Conservation (phyloP, 2,113 vertebrate species). For the Eulemur macaco region DNA sequence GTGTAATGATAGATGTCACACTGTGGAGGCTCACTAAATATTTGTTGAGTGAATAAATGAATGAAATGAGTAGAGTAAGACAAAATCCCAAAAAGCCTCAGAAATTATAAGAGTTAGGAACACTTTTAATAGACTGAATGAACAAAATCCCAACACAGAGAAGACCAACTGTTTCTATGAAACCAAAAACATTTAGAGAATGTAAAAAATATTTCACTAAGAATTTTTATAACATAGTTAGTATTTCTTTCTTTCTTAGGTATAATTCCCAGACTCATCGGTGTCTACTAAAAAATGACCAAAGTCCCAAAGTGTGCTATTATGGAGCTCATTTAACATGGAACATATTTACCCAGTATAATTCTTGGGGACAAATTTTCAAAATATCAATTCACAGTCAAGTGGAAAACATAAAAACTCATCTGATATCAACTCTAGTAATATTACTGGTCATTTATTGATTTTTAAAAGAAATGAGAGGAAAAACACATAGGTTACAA, state of each 20-base stretch:
- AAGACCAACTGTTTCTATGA: not conserved
- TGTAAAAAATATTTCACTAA: conserved; percentile 1
- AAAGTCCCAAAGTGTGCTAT: not conserved
- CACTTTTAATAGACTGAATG: not conserved
- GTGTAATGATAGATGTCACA: not conserved
- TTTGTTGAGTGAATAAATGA: conserved; percentile 35
- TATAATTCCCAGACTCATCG: conserved; percentile 32
- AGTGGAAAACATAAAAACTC: conserved; percentile 25
- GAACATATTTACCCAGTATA: not conserved
- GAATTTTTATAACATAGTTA: not conserved
- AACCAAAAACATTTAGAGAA: not conserved
- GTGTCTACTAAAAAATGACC: conserved; percentile 26
- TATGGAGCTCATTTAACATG: conserved; percentile 34
- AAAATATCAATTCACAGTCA: not conserved
- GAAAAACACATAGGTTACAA: not conserved
- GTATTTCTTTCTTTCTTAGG: conserved; percentile 32
- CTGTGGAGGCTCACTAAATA: not conserved
- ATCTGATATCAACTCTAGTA: not conserved
- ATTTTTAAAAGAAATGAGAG: conserved; percentile 28
- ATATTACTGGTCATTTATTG: not conserved
- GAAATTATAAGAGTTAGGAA: not conserved
- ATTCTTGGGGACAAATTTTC: conserved; percentile 35
- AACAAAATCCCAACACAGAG: not conserved
- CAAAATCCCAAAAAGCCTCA: not conserved
- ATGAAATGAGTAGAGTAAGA: not conserved